Evolutionary conservation across 2,888 invertebrate species (phyloP).

Genomic region (Sarcophaga subvicina): DNA sequence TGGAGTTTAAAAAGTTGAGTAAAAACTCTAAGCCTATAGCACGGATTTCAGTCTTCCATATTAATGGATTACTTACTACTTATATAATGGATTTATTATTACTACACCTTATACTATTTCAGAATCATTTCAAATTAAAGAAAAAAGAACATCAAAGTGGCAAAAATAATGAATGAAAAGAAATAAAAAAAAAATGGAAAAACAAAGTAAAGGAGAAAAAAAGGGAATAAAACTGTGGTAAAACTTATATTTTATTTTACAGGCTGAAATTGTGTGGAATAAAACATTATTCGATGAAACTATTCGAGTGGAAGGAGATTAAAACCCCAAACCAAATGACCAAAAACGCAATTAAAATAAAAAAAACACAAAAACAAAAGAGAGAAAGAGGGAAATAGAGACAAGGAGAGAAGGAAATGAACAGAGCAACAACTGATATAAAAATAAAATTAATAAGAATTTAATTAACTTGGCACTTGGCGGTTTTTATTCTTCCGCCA

Average conservation of each 20-base stretch:
- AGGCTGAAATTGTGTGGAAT: constrained; percentile 57
- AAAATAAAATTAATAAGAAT: constrained; percentile 63
- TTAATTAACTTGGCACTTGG: constrained; percentile 68
- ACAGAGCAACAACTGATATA: neutral
- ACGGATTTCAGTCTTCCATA: no score
- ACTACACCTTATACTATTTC: neutral
- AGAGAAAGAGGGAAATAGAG: neutral
- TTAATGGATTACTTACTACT: no score
- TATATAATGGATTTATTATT: no score
- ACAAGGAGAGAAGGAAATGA: neutral
- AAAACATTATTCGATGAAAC: constrained; percentile 49
- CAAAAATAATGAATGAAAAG: constrained; percentile 10
- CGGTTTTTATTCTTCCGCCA: constrained; percentile 46
- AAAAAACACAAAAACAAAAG: neutral
- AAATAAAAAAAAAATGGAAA: neutral
- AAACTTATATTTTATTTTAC: constrained; percentile 11
- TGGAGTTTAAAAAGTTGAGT: no score
- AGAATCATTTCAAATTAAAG: neutral
- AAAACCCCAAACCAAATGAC: constrained; percentile 55
- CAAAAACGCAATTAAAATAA: constrained; percentile 12
- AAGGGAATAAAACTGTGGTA: neutral
- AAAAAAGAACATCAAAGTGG: constrained; percentile 24
- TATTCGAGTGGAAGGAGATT: constrained; percentile 60
- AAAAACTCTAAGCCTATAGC: no score
- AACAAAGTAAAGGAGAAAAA: neutral